These are phyloP conservation scores for Argyresthia albistria DNA, from an alignment of 2,888 invertebrate species.

Conservation along the genomic window DNA sequence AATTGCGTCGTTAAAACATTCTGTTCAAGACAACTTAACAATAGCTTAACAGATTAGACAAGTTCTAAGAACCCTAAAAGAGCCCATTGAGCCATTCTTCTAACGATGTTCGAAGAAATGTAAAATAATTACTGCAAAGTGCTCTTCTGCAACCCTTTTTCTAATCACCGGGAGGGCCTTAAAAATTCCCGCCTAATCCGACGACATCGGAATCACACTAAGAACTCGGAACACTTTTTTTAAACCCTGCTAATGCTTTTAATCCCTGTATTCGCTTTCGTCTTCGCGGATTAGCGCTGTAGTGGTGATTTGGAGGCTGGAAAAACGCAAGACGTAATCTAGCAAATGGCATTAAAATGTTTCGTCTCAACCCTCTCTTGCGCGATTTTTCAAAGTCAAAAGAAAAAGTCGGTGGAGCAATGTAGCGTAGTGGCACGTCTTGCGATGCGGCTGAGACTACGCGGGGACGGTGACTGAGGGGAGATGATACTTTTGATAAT, in stretches of 20 bases:
- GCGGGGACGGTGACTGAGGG: slow-evolving; percentile 15
- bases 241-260: slow-evolving; percentile 47
- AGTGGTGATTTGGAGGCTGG: slow-evolving; percentile 34
- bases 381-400: slow-evolving; percentile 66
- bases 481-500: slow-evolving; percentile 43
- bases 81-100: slow-evolving; percentile 24
- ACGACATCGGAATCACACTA: slow-evolving; percentile 62
- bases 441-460: slow-evolving; percentile 48
- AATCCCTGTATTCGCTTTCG: slow-evolving; percentile 56
- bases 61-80: slow-evolving; percentile 12
- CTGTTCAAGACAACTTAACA: too few species aligned
- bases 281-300: slow-evolving; percentile 68
- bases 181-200: slow-evolving; percentile 59
- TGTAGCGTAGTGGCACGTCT: slow-evolving; percentile 69
- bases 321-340: slow-evolving; percentile 72
- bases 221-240: slow-evolving; percentile 24
- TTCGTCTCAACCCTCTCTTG: slow-evolving; percentile 63
- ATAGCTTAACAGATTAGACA: too few species aligned
- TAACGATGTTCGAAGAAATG: slow-evolving; percentile 46
- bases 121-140: slow-evolving; percentile 63
- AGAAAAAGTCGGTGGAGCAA: slow-evolving; percentile 53
- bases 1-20: too few species aligned
- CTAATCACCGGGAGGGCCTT: slow-evolving; percentile 52
- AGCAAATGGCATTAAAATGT: slow-evolving; percentile 73
- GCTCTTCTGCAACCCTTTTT: slow-evolving; percentile 52